Conservation (phyloP, 2,888 invertebrate genomes). For the Amorpha juglandis region DNA sequence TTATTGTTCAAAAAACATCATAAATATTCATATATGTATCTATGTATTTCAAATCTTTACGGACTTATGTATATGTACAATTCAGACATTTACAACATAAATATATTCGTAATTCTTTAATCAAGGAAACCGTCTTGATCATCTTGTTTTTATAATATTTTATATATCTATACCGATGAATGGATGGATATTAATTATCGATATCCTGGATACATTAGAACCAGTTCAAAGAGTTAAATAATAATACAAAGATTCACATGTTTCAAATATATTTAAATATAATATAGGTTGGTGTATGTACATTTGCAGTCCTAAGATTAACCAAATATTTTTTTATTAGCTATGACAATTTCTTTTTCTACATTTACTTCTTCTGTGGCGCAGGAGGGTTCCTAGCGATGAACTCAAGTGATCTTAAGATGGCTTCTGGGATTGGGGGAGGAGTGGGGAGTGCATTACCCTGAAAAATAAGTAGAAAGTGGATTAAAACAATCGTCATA, state of each 20-base stretch:
- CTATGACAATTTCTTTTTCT: slow-evolving; percentile 6
- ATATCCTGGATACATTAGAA: slow-evolving; percentile 27
- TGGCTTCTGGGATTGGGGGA: slow-evolving; percentile 78
- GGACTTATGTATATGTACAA: slow-evolving; percentile 16
- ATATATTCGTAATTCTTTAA: slow-evolving; percentile 35
- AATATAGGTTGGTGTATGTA: slow-evolving; percentile 14
- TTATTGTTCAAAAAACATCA: slow-evolving; percentile 21
- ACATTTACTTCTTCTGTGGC: slow-evolving; percentile 39
- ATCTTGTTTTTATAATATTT: slow-evolving; percentile 31
- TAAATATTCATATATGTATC: slow-evolving; percentile 24
- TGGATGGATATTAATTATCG: slow-evolving; percentile 28
- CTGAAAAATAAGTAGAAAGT: slow-evolving; percentile 49
- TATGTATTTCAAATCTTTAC: slow-evolving; percentile 13
- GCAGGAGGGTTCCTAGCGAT: slow-evolving; percentile 43
- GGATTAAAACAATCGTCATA: neutral
- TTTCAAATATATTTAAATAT: slow-evolving; percentile 12
- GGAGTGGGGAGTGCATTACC: slow-evolving; percentile 77
- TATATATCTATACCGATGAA: slow-evolving; percentile 3
- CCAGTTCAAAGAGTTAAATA: slow-evolving; percentile 24
- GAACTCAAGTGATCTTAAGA: slow-evolving; percentile 73
- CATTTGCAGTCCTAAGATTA: slow-evolving; percentile 1
- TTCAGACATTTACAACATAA: slow-evolving; percentile 29
- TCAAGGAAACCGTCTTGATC: slow-evolving; percentile 32
- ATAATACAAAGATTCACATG: slow-evolving; percentile 17
- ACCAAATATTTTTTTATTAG: neutral